phyloP scores from a whole-genome alignment of 2,888 invertebrate species.

The Tetrapedia diversipes region DNA sequence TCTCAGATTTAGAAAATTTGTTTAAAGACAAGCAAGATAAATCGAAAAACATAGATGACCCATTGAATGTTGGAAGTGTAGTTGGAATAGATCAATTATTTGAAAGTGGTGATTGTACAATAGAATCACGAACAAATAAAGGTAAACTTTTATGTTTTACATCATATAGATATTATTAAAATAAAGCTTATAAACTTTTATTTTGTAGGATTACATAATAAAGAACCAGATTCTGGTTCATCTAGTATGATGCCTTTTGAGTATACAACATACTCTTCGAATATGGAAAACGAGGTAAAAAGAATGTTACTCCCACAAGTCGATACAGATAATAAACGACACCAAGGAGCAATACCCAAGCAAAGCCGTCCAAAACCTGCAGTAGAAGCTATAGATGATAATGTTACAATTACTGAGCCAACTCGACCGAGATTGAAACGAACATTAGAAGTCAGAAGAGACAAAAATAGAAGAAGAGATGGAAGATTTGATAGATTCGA shows the following conservation, averaged over 20 bases:
- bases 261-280: conserved; percentile 58
- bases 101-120: conserved; percentile 80
- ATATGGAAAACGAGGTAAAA: conserved; percentile 81
- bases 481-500: conserved; percentile 83
- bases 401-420: conserved; percentile 50
- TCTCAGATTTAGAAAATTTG: conserved; percentile 76
- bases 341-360: conserved; percentile 89
- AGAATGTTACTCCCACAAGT: conserved; percentile 84
- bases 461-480: conserved; percentile 79
- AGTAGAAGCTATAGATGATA: conserved; percentile 57
- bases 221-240: conserved; percentile 84
- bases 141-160: conserved; percentile 69
- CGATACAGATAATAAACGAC: conserved; percentile 85
- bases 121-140: conserved; percentile 79
- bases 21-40: conserved; percentile 73
- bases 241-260: conserved; percentile 83
- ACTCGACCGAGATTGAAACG: conserved; percentile 82
- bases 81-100: conserved; percentile 88
- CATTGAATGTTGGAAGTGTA: conserved; percentile 83
- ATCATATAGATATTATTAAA: background rate
- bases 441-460: conserved; percentile 75
- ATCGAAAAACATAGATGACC: conserved; percentile 77
- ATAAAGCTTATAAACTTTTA: background rate
- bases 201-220: conserved; percentile 82
- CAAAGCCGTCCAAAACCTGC: conserved; percentile 84